These are phyloP conservation scores for Frankliniella intonsa DNA, from an alignment of 2,888 invertebrate genomes.

Conservation along the genomic window DNA sequence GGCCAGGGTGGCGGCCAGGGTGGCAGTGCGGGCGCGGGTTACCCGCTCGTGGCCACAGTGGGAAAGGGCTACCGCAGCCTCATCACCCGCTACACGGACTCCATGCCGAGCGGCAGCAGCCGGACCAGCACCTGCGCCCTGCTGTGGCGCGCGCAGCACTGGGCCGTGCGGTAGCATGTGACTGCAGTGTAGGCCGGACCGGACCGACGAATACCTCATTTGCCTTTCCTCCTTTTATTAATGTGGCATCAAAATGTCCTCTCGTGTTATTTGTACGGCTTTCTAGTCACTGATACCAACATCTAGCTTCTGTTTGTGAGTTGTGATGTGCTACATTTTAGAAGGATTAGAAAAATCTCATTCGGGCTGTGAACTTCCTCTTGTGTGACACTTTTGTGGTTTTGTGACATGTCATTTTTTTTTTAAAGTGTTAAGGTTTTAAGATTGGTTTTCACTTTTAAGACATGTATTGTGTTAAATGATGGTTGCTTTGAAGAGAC, in stretches of 20 bases:
- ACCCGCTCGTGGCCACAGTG: slow-evolving; percentile 60
- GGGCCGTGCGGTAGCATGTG: background rate
- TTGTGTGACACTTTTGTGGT: background rate
- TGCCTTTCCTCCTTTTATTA: background rate
- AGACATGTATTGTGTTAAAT: background rate
- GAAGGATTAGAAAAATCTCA: background rate
- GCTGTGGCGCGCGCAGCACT: slow-evolving; percentile 18
- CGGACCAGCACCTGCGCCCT: background rate
- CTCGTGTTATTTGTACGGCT: background rate
- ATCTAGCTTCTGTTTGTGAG: background rate
- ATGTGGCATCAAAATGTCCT: background rate
- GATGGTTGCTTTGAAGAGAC: too few relatives aligned
- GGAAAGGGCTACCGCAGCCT: slow-evolving; percentile 81
- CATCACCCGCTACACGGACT: slow-evolving; percentile 44
- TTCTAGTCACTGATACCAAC: background rate
- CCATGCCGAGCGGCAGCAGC: background rate
- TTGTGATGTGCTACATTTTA: background rate
- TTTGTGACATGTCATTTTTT: background rate
- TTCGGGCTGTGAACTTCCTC: background rate
- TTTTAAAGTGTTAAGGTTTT: background rate
- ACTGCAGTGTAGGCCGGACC: background rate
- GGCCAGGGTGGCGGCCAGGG: too few relatives aligned
- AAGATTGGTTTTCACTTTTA: background rate
- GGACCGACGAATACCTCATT: background rate
- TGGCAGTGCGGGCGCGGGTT: background rate